A percentile compares a stretch with the other conserved stretches of the same genome.
Conservation (phyloP, 2,797 vertebrate species). For the Syndactyla subalaris region DNA sequence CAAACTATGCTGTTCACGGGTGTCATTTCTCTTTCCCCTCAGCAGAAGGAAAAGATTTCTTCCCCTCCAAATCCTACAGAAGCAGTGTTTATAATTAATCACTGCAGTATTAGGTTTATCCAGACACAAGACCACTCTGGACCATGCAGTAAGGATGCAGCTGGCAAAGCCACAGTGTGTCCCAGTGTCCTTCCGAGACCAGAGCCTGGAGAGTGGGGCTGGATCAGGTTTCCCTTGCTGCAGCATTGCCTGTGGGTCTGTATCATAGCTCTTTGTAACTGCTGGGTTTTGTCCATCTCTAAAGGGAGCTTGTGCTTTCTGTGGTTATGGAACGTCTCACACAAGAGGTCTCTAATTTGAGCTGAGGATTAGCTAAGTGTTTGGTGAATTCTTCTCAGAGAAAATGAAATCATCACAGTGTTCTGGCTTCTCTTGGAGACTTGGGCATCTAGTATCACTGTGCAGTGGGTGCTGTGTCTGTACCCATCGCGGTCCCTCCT, state of each 20-base stretch:
- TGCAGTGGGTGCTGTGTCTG: neutral
- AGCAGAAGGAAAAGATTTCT: neutral
- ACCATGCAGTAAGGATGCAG: neutral
- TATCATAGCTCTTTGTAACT: neutral
- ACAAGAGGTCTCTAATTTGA: neutral
- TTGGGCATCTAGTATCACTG: fast-evolving
- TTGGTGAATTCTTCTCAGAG: neutral
- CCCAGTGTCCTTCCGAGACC: neutral
- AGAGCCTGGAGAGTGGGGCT: neutral
- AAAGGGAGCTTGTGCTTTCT: neutral
- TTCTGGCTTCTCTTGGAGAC: neutral
- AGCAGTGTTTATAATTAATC: neutral
- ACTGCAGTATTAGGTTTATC: neutral
- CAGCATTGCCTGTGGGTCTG: fast-evolving
- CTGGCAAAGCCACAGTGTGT: neutral
- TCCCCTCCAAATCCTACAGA: neutral
- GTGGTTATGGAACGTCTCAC: neutral
- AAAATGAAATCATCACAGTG: neutral
- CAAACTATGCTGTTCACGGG: neutral
- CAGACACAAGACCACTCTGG: neutral
- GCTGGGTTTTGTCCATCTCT: neutral
- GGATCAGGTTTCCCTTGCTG: neutral
- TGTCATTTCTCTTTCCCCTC: neutral
- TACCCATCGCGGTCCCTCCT: neutral
- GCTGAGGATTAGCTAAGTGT: neutral